A percentile compares a stretch with the other conserved stretches of the same genome.
Evolutionary conservation across 2,797 vertebrate species (phyloP).

Genomic region (Lepidocolaptes lacrymiger): DNA sequence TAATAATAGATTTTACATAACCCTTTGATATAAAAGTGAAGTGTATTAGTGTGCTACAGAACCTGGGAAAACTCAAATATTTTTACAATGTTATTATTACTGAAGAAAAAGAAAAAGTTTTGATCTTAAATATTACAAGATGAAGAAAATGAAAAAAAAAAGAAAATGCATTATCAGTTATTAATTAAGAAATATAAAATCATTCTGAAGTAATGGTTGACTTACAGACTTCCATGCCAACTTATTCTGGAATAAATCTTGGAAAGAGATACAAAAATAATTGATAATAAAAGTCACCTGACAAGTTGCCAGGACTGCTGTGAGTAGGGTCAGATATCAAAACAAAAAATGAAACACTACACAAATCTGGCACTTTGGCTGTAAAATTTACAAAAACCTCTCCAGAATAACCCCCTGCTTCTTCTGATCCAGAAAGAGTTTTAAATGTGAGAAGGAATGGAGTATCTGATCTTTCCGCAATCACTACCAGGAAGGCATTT

Average conservation of each 20-base stretch:
- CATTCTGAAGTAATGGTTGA: not conserved
- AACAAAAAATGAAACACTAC: not conserved
- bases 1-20: not conserved
- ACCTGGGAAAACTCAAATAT: not conserved
- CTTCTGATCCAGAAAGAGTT: not conserved
- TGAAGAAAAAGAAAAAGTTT: not conserved
- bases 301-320: not conserved
- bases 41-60: not conserved
- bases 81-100: not conserved
- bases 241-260: constrained; percentile 8
- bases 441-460: not conserved
- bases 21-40: not conserved
- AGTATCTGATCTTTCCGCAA: not conserved
- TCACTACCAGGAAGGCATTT: not conserved
- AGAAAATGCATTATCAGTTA: not conserved
- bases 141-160: not conserved
- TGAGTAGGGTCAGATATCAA: not conserved
- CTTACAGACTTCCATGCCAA: not conserved
- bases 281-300: not conserved
- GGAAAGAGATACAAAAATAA: not conserved
- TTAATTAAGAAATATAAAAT: not conserved
- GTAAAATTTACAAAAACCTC: not conserved
- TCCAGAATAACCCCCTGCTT: not conserved
- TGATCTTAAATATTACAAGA: not conserved
- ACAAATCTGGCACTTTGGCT: not conserved